A percentile compares a stretch with the other conserved stretches of the same genome.
phyloP scores from a whole-genome alignment of 2,797 vertebrate genomes.

The Sebastes glaucus region DNA sequence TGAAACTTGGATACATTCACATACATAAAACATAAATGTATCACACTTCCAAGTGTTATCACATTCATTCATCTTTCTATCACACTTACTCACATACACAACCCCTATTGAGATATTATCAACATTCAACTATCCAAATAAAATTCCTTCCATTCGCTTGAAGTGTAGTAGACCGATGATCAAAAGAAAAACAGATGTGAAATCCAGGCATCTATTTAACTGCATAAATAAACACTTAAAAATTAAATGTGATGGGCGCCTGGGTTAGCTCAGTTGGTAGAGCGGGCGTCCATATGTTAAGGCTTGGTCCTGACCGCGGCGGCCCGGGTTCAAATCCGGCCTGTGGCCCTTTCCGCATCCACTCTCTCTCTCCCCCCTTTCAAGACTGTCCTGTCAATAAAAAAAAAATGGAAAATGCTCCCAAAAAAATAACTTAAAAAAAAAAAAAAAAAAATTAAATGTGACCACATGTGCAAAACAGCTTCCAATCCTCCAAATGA shows the following conservation, averaged over 20 bases:
- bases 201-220: neutral
- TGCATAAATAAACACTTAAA: neutral
- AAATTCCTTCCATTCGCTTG: neutral
- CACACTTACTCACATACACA: neutral
- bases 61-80: neutral
- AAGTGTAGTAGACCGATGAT: neutral
- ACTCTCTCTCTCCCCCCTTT: too few species aligned
- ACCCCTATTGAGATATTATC: neutral
- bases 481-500: slow-evolving; percentile 26
- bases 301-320: too few species aligned
- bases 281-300: too few species aligned
- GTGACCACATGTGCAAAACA: neutral
- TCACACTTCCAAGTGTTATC: neutral
- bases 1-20: neutral
- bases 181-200: neutral
- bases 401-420: too few species aligned
- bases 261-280: too few species aligned
- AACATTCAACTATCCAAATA: neutral
- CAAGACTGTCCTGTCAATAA: too few species aligned
- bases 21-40: neutral
- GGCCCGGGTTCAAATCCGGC: too few species aligned
- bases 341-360: too few species aligned
- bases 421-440: too few species aligned
- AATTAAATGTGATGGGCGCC: slow-evolving; percentile 12
- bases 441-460: slow-evolving; percentile 11